A percentile compares a stretch with the other conserved stretches of the same genome.
These are phyloP conservation scores for Verasper variegatus DNA, from an alignment of 2,113 vertebrate genomes.

Conservation along the genomic window DNA sequence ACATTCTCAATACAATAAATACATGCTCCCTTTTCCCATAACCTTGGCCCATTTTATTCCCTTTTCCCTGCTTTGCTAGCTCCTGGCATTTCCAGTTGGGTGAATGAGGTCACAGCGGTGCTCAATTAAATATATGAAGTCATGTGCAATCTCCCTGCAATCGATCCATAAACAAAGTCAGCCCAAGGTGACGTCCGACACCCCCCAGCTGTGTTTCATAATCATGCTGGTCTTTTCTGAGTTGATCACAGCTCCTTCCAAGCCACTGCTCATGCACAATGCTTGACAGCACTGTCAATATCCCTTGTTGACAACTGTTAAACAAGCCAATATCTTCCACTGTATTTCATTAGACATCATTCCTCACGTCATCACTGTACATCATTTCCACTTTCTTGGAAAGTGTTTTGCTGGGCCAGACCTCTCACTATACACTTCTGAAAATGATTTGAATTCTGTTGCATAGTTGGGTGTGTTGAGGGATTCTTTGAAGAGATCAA, in stretches of 20 bases:
- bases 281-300: constrained; percentile 29
- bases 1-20: constrained; percentile 61
- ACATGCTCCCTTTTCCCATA: constrained; percentile 48
- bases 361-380: too few species aligned
- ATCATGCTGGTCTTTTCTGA: constrained; percentile 35
- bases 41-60: constrained; percentile 79
- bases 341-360: not conserved
- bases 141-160: constrained; percentile 63
- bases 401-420: not conserved
- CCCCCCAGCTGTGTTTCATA: constrained; percentile 56
- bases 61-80: constrained; percentile 57
- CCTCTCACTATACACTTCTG: constrained; percentile 4
- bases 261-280: constrained; percentile 21
- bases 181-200: constrained; percentile 75
- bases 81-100: constrained; percentile 63
- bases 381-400: not conserved
- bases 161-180: constrained; percentile 82
- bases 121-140: constrained; percentile 81
- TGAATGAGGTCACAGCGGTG: constrained; percentile 62
- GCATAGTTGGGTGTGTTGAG: not conserved
- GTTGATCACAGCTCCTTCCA: constrained; percentile 31
- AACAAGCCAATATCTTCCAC: constrained; percentile 1
- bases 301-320: not conserved
- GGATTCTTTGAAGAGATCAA: constrained; percentile 63
- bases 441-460: constrained; percentile 8